These are phyloP conservation scores for Standfussiana lucernea DNA, from an alignment of 2,888 invertebrate genomes.

Conservation along the genomic window DNA sequence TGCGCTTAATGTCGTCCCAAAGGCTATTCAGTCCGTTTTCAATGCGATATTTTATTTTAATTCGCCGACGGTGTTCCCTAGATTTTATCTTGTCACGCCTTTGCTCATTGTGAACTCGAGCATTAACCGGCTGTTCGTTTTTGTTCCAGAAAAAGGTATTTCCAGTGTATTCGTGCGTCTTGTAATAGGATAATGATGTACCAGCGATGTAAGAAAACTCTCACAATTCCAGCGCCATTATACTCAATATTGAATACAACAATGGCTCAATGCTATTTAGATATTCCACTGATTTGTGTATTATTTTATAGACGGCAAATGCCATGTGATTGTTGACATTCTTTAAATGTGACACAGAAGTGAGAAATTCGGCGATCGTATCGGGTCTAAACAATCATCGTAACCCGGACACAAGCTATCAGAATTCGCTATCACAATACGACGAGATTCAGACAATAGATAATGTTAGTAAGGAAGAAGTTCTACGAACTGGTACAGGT, in stretches of 20 bases:
- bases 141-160: constrained; percentile 80
- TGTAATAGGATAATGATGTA: constrained; percentile 80
- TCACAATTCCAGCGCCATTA: constrained; percentile 46
- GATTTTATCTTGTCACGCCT: constrained; percentile 89
- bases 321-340: constrained; percentile 46
- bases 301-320: constrained; percentile 38
- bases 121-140: constrained; percentile 79
- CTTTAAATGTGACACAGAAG: constrained; percentile 54
- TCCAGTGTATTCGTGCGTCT: constrained; percentile 78
- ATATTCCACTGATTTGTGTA: constrained; percentile 44
- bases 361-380: constrained; percentile 56
- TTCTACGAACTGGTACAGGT: constrained; percentile 38
- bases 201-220: constrained; percentile 67
- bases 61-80: constrained; percentile 82
- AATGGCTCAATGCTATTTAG: constrained; percentile 45
- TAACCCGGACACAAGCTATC: constrained; percentile 49
- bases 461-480: constrained; percentile 47
- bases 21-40: constrained; percentile 86
- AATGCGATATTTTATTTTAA: constrained; percentile 87
- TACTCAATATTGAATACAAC: constrained; percentile 39
- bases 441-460: constrained; percentile 45
- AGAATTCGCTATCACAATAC: constrained; percentile 52
- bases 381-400: constrained; percentile 41
- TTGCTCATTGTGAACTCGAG: constrained; percentile 82
- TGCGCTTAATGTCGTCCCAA: constrained; percentile 86